Conservation (phyloP, 2,888 invertebrate species). For the Lampropteryx suffumata region DNA sequence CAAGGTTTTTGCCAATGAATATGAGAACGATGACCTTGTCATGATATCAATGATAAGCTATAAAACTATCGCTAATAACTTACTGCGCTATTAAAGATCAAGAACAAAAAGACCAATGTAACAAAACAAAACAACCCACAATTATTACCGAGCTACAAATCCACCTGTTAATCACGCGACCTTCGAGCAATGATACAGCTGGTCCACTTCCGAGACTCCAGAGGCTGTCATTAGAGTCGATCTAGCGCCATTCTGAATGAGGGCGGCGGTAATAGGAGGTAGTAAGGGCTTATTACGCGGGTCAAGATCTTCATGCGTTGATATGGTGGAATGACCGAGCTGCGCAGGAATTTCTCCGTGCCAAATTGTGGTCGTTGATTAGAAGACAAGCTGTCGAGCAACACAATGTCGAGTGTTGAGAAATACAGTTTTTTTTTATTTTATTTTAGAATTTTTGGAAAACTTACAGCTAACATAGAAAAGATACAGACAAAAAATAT, state of each 20-base stretch:
- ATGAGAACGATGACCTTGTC: no score
- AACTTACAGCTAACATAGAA: no score
- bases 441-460: no score
- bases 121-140: slow-evolving; percentile 14
- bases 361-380: slow-evolving; percentile 6
- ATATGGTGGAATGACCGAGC: slow-evolving; percentile 28
- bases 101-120: slow-evolving; percentile 11
- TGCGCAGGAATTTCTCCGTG: slow-evolving; percentile 21
- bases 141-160: slow-evolving; percentile 17
- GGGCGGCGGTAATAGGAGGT: slow-evolving; percentile 26
- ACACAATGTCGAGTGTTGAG: no score
- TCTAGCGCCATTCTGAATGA: slow-evolving; percentile 32
- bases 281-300: slow-evolving; percentile 28
- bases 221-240: slow-evolving; percentile 36
- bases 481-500: no score
- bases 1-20: no score
- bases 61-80: no score
- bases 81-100: no score
- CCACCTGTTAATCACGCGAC: slow-evolving; percentile 57
- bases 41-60: no score
- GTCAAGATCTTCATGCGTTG: slow-evolving; percentile 34
- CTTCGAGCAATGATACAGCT: slow-evolving; percentile 24
- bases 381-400: neutral
- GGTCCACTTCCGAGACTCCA: slow-evolving; percentile 8
- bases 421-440: no score